phyloP scores from a whole-genome alignment of 2,888 invertebrate genomes.

The Psylliodes chrysocephalus region DNA sequence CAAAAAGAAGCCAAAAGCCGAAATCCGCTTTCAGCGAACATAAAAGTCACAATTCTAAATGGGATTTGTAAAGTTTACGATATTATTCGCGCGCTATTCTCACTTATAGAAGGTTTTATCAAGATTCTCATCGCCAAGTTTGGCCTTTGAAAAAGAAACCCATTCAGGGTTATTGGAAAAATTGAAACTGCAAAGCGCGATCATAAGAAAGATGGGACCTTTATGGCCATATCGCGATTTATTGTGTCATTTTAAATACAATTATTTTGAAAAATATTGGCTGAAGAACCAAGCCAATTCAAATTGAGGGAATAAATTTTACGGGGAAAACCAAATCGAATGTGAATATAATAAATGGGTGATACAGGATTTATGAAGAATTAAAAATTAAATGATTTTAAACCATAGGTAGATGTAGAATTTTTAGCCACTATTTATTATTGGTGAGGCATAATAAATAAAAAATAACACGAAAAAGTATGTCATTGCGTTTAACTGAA shows the following conservation, averaged over 20 bases:
- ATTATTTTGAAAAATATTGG: conserved; percentile 37
- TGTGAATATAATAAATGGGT: too few relatives aligned
- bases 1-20: conserved; percentile 63
- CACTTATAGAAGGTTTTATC: conserved; percentile 64
- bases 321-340: background rate
- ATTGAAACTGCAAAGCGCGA: conserved; percentile 55
- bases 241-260: conserved; percentile 49
- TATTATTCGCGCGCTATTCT: conserved; percentile 65
- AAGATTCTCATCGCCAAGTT: conserved; percentile 60
- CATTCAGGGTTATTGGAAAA: conserved; percentile 62
- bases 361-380: too few relatives aligned
- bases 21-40: conserved; percentile 65
- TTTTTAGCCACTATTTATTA: too few relatives aligned
- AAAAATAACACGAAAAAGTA: too few relatives aligned
- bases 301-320: background rate
- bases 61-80: conserved; percentile 67
- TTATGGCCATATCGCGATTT: conserved; percentile 53
- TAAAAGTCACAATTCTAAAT: conserved; percentile 67
- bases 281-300: conserved; percentile 23
- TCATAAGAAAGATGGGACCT: conserved; percentile 53
- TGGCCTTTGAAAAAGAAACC: conserved; percentile 59
- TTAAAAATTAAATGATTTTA: too few relatives aligned
- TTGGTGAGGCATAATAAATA: too few relatives aligned
- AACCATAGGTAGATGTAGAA: too few relatives aligned
- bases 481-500: too few relatives aligned